Conservation (phyloP, 2,888 invertebrate genomes). For the Sarcophaga variegata region DNA sequence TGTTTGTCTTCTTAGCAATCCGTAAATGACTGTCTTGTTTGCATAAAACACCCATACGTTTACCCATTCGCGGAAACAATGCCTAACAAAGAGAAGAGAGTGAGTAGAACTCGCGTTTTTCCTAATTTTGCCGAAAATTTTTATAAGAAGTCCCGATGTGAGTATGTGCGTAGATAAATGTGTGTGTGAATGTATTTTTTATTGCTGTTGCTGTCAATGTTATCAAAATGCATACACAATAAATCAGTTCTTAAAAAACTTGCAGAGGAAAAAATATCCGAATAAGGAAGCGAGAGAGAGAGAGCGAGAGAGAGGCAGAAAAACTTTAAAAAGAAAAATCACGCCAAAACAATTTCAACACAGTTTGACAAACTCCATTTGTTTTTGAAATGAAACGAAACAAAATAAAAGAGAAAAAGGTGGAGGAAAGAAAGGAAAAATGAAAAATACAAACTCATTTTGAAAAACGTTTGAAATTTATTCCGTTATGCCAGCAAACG, state of each 20-base stretch:
- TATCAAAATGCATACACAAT: constrained; percentile 19
- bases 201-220: neutral
- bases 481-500: too few species aligned
- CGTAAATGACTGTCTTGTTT: too few species aligned
- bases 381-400: neutral
- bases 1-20: too few species aligned
- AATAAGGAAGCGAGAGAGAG: neutral
- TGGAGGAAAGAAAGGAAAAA: neutral
- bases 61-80: too few species aligned
- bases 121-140: too few species aligned
- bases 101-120: too few species aligned
- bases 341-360: constrained; percentile 1
- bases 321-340: constrained; percentile 28
- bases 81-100: too few species aligned
- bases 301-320: too few species aligned
- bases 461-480: too few species aligned
- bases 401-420: neutral
- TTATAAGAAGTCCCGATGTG: neutral
- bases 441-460: too few species aligned
- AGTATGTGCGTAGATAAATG: neutral
- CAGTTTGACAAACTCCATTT: neutral
- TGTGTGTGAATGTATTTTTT: neutral
- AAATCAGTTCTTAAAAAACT: constrained; percentile 48
- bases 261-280: neutral
- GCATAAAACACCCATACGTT: too few species aligned